A percentile compares a stretch with the other conserved stretches of the same genome.
phyloP scores from a whole-genome alignment of 2,113 vertebrate species.

The Paramisgurnus dabryanus region DNA sequence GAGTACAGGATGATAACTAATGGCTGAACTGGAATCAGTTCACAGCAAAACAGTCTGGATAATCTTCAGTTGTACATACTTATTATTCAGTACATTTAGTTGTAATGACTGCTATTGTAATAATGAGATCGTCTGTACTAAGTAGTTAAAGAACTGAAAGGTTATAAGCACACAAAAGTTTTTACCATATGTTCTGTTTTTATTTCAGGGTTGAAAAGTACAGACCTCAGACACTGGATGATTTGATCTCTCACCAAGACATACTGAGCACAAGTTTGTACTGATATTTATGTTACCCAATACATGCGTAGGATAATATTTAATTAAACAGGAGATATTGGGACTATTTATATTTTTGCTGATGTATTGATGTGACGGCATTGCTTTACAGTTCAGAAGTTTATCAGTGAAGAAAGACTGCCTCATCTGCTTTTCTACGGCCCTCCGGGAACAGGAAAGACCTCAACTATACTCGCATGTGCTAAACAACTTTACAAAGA shows the following conservation, averaged over 20 bases:
- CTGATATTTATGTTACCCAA: neutral
- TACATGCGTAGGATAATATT: too few species aligned
- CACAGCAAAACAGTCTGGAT: too few species aligned
- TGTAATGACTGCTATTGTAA: neutral
- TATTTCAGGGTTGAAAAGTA: constrained; percentile 93
- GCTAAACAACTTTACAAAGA: constrained; percentile 90
- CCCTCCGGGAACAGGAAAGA: constrained; percentile 95
- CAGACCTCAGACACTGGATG: constrained; percentile 86
- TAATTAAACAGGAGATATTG: too few species aligned
- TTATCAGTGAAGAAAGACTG: constrained; percentile 90
- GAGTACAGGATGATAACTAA: too few species aligned
- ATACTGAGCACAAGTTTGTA: constrained; percentile 89
- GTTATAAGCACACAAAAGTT: neutral
- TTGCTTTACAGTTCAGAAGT: constrained; percentile 82
- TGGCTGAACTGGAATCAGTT: too few species aligned
- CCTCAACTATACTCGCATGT: constrained; percentile 93
- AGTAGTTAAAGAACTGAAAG: too few species aligned
- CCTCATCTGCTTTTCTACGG: constrained; percentile 96
- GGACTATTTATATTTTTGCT: too few species aligned
- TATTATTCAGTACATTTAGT: too few species aligned
- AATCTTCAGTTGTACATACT: too few species aligned
- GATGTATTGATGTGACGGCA: neutral
- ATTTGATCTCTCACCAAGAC: constrained; percentile 93
- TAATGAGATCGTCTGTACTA: neutral
- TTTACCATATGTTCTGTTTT: neutral